Base-by-base conservation (phyloP, 2,888 invertebrate genomes). In the Boloria euphrosyne region DNA sequence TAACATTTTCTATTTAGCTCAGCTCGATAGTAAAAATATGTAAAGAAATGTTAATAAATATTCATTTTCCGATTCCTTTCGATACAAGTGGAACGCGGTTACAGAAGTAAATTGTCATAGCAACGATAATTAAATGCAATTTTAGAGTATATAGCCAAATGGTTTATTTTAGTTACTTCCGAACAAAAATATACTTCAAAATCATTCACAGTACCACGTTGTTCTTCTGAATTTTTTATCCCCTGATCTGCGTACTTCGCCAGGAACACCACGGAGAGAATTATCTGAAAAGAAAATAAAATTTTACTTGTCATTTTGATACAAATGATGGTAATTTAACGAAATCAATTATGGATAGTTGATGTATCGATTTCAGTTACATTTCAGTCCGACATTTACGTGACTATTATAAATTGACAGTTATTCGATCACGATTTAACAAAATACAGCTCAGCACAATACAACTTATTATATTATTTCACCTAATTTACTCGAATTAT, bases 161-260 rank as follows among this genome's bases (percentile, higher is more conserved):
- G 55, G 43, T 44, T 60, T 43, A 55, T 65, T 58, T 51, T 62
- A 38, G 49, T 53, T 18, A 50, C 18, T 18, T 62, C 58, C 63
- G 49, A 52, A 53, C 57, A 55, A 44, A 49, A 43, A 27, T 44
- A 51, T 55, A 4, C 67, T 65, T 31, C 51, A 17, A 22, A 61
- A 71, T 92, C 87, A 91, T 82, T 93, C 92, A 73, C 92, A 91
- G 73, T 93, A 93, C 93, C 93, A 93, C 16, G 92, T 93, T 0
- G 93, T 92, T 78, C 92, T 81, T 70, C 90, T 80, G 49, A 80
- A 73, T 78, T 82, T 86, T 78, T 85, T 91, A 60, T 91, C 92
- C 27, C 81, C 78, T 13, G 77, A 75, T 43, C 91, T 79, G 64
- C 88, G 83, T 60, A 90, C 89, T 76, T 93, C 92, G 27, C 93